phyloP scores from a whole-genome alignment of 2,797 vertebrate species.

The Micromesistius poutassou region DNA sequence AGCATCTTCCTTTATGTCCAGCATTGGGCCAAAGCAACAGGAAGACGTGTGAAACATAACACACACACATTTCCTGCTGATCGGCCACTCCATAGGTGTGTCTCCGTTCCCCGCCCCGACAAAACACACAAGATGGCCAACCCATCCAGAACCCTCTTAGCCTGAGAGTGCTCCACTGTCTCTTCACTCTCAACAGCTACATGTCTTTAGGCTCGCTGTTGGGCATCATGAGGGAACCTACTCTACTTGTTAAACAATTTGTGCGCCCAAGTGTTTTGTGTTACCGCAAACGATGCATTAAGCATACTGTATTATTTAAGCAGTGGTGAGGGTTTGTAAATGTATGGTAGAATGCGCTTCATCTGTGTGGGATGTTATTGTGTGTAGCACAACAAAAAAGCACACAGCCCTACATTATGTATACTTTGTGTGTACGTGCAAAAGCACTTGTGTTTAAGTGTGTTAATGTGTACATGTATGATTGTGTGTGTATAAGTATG shows the following conservation, averaged over 20 bases:
- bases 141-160: neutral
- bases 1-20: neutral
- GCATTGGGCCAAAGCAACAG: neutral
- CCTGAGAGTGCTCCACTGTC: neutral
- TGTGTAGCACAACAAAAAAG: too few relatives aligned
- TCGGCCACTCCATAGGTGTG: neutral
- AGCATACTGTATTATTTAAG: neutral
- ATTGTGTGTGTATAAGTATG: conserved; percentile 4
- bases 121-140: neutral
- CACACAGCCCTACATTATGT: neutral
- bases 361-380: neutral
- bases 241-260: neutral
- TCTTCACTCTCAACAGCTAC: neutral
- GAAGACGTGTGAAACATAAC: neutral
- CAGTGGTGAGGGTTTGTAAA: neutral
- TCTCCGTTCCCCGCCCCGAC: neutral
- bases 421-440: neutral
- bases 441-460: neutral
- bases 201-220: neutral
- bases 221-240: neutral
- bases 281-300: neutral
- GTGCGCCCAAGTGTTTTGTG: neutral
- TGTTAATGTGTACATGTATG: neutral
- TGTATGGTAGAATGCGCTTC: neutral
- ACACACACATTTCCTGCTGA: neutral